Evolutionary conservation across 2,113 vertebrate species (phyloP).

Genomic region (Alligator mississippiensis): DNA sequence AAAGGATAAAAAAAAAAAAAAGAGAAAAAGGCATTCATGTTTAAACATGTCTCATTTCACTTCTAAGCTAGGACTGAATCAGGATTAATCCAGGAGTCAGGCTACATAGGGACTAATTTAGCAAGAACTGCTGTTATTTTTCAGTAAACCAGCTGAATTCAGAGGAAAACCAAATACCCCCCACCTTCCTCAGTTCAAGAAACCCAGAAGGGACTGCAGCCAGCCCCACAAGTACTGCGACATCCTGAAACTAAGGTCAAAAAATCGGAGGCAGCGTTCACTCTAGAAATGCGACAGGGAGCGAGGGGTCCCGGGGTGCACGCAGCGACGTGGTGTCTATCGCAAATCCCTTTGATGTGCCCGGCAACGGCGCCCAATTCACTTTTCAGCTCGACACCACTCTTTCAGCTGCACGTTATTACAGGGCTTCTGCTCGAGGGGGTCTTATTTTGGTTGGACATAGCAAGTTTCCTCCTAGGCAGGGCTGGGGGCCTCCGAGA

Average conservation of each 20-base stretch:
- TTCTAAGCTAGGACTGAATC: neutral
- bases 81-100: neutral
- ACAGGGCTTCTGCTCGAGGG: neutral
- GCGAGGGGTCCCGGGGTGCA: neutral
- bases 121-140: neutral
- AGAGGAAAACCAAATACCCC: neutral
- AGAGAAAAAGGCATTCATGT: neutral
- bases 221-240: neutral
- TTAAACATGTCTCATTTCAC: neutral
- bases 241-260: neutral
- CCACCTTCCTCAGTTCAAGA: neutral
- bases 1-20: no score
- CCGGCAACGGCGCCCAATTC: neutral
- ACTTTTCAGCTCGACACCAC: neutral
- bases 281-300: constrained; percentile 29
- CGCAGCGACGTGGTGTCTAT: neutral
- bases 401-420: neutral
- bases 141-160: neutral
- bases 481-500: neutral
- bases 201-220: constrained; percentile 8
- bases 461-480: neutral
- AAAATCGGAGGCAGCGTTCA: constrained; percentile 59
- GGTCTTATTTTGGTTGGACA: neutral
- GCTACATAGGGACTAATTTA: neutral
- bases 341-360: neutral